Percentiles rank a stretch among this genome's conserved stretches.
phyloP scores from a whole-genome alignment of 2,888 invertebrate genomes.

The Polydrusus tereticollis region DNA sequence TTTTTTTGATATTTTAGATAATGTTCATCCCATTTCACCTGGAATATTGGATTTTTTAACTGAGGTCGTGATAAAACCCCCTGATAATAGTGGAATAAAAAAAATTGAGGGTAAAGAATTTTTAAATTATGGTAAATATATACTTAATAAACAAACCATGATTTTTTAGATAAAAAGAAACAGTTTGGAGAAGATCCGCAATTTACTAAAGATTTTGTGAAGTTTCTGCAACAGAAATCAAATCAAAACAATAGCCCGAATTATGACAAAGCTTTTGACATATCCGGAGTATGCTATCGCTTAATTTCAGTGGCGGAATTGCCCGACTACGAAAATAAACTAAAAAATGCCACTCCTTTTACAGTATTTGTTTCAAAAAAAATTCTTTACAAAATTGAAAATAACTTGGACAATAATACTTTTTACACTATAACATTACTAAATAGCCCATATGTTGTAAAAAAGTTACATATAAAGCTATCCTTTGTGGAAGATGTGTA shows the following conservation, averaged over 20 bases:
- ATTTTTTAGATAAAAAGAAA: not conserved
- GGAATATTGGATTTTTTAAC: conserved; percentile 73
- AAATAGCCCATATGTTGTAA: conserved; percentile 49
- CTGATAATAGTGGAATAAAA: conserved; percentile 14
- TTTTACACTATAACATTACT: conserved; percentile 52
- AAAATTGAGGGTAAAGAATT: not conserved
- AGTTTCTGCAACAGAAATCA: conserved; percentile 4
- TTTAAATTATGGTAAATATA: not conserved
- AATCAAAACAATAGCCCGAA: conserved; percentile 3
- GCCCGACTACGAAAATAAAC: conserved; percentile 41
- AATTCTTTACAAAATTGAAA: not conserved
- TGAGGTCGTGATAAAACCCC: conserved; percentile 65
- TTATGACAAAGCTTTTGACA: not conserved
- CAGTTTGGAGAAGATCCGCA: not conserved
- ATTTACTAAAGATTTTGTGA: conserved; percentile 10
- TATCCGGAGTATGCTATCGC: conserved; percentile 43
- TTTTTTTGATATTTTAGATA: conserved; percentile 65
- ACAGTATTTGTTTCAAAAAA: conserved; percentile 64
- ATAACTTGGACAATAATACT: not conserved
- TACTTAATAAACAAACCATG: not conserved
- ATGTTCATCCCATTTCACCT: conserved; percentile 69
- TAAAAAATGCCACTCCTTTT: conserved; percentile 60
- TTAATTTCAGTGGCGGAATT: conserved; percentile 51
- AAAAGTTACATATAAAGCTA: conserved; percentile 58
- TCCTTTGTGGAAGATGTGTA: conserved; percentile 60